phyloP scores from a whole-genome alignment of 2,888 invertebrate species.

The Drosophila algonquin region DNA sequence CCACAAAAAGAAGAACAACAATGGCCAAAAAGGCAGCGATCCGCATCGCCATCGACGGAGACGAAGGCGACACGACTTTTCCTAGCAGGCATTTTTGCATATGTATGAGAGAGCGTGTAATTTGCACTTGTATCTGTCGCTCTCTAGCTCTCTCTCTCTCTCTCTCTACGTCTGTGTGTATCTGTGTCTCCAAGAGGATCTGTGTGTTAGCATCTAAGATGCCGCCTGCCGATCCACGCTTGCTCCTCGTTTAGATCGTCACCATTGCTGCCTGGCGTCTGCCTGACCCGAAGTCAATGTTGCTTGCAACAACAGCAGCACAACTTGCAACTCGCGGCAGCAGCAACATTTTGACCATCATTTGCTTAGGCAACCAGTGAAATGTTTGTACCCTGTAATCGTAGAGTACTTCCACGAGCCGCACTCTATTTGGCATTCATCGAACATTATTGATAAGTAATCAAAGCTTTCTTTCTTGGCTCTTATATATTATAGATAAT shows the following conservation, averaged over 20 bases:
- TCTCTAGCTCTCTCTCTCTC: neutral
- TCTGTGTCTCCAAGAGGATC: conserved; percentile 34
- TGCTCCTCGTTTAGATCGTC: conserved; percentile 73
- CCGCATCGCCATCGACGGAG: conserved; percentile 35
- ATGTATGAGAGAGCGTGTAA: conserved; percentile 72
- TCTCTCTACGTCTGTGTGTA: conserved; percentile 9
- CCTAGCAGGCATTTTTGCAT: conserved; percentile 61
- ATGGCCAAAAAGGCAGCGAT: conserved; percentile 46
- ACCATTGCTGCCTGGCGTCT: conserved; percentile 61
- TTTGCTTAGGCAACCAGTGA: conserved; percentile 43
- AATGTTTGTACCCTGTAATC: conserved; percentile 34
- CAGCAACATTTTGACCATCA: conserved; percentile 44
- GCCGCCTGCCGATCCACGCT: conserved; percentile 69
- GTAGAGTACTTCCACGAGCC: neutral
- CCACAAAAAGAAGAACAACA: conserved; percentile 57
- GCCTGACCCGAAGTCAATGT: conserved; percentile 35
- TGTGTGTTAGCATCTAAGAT: conserved; percentile 76
- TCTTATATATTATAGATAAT: neutral
- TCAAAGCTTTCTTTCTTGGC: neutral
- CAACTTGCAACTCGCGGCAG: conserved; percentile 17
- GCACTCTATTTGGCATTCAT: neutral
- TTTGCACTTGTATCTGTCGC: conserved; percentile 54
- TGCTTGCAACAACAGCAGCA: conserved; percentile 27
- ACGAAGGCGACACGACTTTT: conserved; percentile 60
- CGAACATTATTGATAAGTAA: neutral